Conservation (phyloP, 2,113 vertebrate species). For the Irena cyanogastra region DNA sequence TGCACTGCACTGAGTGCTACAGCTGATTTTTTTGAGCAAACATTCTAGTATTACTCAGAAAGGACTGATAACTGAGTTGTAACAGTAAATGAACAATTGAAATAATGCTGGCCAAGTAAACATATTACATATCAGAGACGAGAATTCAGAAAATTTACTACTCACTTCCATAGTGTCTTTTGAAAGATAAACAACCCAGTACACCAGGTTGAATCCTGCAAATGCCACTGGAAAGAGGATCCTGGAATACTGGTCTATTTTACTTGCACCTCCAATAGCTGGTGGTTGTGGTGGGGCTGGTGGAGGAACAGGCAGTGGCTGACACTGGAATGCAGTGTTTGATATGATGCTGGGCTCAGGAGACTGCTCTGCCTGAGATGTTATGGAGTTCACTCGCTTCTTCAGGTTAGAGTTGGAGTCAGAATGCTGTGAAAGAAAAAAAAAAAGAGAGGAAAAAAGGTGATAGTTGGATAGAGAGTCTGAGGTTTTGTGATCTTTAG, state of each 20-base stretch:
- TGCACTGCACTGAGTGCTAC: not conserved
- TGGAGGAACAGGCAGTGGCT: conserved; percentile 55
- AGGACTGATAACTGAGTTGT: not conserved
- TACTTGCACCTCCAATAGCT: conserved; percentile 83
- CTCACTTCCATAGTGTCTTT: conserved; percentile 94
- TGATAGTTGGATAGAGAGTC: not conserved
- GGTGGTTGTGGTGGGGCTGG: conserved; percentile 67
- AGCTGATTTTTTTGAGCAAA: not conserved
- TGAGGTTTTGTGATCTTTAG: not conserved
- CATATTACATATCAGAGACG: not conserved
- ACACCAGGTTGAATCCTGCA: conserved; percentile 93
- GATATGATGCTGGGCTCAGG: conserved; percentile 71
- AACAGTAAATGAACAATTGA: not conserved
- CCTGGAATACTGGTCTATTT: conserved; percentile 95
- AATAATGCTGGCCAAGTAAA: not conserved
- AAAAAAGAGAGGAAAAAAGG: not conserved
- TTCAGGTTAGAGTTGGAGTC: conserved; percentile 85
- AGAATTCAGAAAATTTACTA: conserved; percentile 50
- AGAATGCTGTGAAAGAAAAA: conserved; percentile 60
- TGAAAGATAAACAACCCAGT: conserved; percentile 96
- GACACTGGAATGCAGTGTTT: conserved; percentile 52
- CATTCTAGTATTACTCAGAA: not conserved
- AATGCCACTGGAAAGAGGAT: conserved; percentile 94
- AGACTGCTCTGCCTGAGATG: conserved; percentile 71
- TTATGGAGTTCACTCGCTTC: conserved; percentile 83